A percentile compares a stretch with the other conserved stretches of the same genome.
Conservation (phyloP, 2,888 invertebrate species). For the Margaritifera margaritifera region DNA sequence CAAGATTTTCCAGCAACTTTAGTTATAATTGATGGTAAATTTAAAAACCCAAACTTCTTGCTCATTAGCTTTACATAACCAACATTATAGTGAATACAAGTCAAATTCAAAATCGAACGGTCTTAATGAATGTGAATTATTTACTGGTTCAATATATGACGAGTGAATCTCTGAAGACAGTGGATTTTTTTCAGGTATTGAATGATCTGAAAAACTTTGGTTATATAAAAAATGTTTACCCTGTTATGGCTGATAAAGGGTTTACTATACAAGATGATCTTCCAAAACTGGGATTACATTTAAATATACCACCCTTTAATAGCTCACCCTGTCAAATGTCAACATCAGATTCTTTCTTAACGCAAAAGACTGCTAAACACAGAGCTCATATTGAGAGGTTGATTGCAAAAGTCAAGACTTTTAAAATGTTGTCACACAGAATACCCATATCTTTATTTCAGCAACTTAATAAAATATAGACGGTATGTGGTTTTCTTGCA, state of each 20-base stretch:
- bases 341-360: too few species aligned
- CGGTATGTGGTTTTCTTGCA: constrained; percentile 3
- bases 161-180: constrained; percentile 1
- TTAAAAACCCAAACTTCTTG: constrained; percentile 19
- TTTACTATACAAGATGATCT: constrained; percentile 10
- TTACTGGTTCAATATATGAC: constrained; percentile 19
- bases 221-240: constrained; percentile 5
- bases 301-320: constrained; percentile 13
- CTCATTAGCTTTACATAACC: constrained; percentile 16
- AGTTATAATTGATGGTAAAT: constrained; percentile 26
- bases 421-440: too few species aligned
- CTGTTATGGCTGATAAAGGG: constrained; percentile 13
- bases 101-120: constrained; percentile 16
- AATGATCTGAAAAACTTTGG: constrained; percentile 7
- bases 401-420: too few species aligned
- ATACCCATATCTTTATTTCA: too few species aligned
- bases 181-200: constrained; percentile 13
- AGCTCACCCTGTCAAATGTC: constrained; percentile 1
- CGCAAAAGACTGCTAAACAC: too few species aligned
- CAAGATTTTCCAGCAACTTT: constrained; percentile 22
- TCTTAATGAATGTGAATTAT: constrained; percentile 17
- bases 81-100: constrained; percentile 19
- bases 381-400: too few species aligned
- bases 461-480: neutral
- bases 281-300: constrained; percentile 3